These are phyloP conservation scores for Caenorhabditis inopinata DNA, from an alignment of 1,140 invertebrate genomes.

Conservation along the genomic window DNA sequence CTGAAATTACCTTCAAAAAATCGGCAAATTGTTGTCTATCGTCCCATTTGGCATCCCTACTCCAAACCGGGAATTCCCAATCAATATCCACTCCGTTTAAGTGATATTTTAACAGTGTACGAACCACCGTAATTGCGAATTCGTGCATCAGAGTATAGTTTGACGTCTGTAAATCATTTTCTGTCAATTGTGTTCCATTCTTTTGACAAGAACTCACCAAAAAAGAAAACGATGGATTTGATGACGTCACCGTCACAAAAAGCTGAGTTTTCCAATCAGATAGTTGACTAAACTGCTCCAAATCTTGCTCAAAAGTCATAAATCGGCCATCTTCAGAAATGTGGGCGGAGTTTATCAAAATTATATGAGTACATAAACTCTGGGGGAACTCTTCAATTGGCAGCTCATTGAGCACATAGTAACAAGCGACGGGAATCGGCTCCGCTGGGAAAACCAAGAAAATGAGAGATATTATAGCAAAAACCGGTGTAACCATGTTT, in stretches of 20 bases:
- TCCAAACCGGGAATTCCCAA: constrained; percentile 60
- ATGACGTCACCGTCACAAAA: neutral
- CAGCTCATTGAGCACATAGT: neutral
- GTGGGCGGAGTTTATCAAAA: neutral
- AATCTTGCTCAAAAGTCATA: neutral
- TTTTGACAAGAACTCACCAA: neutral
- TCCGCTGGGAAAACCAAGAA: neutral
- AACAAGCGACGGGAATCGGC: neutral
- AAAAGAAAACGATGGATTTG: neutral
- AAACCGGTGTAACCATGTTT: neutral
- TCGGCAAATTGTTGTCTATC: constrained; percentile 45
- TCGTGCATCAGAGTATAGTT: neutral
- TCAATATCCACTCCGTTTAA: constrained; percentile 57
- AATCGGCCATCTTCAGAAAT: neutral
- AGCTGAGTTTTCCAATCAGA: neutral
- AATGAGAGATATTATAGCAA: neutral
- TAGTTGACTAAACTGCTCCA: neutral
- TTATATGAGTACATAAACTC: neutral
- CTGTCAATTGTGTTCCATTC: too few species aligned
- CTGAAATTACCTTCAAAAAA: constrained; percentile 49
- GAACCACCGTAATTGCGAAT: neutral
- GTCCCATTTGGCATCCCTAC: constrained; percentile 40
- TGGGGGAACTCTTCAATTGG: neutral
- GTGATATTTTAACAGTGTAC: neutral
- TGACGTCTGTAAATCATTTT: neutral